These are phyloP conservation scores for Calephelis perditalis DNA, from an alignment of 2,888 invertebrate genomes.

Conservation along the genomic window DNA sequence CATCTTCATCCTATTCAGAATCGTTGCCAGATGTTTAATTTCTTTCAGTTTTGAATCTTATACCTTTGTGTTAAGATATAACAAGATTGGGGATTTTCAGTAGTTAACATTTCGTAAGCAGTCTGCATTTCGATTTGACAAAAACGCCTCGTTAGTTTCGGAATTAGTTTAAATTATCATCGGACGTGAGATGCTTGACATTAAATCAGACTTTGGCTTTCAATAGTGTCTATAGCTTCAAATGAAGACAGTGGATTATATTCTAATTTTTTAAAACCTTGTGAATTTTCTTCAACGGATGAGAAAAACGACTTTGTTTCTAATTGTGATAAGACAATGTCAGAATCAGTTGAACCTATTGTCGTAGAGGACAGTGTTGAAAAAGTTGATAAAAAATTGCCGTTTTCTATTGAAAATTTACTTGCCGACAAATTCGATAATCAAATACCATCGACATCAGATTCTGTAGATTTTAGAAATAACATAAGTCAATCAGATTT, in stretches of 20 bases:
- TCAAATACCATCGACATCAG: slow-evolving; percentile 22
- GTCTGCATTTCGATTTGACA: slow-evolving; percentile 69
- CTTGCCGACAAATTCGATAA: slow-evolving; percentile 53
- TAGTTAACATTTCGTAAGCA: slow-evolving; percentile 62
- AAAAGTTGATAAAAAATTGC: slow-evolving; percentile 50
- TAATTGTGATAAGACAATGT: background rate
- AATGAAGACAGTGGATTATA: slow-evolving; percentile 17
- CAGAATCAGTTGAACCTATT: slow-evolving; percentile 26
- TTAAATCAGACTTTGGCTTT: slow-evolving; percentile 25
- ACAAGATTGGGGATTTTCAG: slow-evolving; percentile 42
- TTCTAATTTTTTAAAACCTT: background rate
- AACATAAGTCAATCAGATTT: slow-evolving; percentile 36
- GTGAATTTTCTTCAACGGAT: background rate
- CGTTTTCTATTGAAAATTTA: slow-evolving; percentile 66
- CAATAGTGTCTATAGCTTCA: background rate
- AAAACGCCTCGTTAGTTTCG: slow-evolving; percentile 67
- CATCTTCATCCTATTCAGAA: slow-evolving; percentile 68
- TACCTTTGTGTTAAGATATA: slow-evolving; percentile 26
- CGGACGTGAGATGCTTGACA: slow-evolving; percentile 38
- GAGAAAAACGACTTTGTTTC: no score
- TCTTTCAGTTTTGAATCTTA: slow-evolving; percentile 40
- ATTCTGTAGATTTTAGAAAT: slow-evolving; percentile 23
- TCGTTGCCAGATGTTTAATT: slow-evolving; percentile 40
- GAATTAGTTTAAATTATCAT: slow-evolving; percentile 63
- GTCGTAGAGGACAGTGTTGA: slow-evolving; percentile 33